Conservation (phyloP, 2,797 vertebrate genomes). For the Miichthys miiuy region DNA sequence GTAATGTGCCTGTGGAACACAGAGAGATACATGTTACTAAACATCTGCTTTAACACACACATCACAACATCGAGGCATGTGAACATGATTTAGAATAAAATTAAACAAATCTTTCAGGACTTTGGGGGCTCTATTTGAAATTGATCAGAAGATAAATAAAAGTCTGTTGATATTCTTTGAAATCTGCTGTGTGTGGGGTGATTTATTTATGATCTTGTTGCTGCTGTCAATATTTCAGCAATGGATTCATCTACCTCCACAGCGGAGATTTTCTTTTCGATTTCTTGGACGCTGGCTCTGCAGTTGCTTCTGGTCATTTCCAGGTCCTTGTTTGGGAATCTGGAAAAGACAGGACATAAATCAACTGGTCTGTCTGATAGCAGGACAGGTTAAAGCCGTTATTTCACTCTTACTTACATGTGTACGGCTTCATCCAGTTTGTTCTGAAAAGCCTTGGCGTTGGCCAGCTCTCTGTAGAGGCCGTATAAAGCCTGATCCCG, state of each 20-base stretch:
- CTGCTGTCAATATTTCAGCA: background rate
- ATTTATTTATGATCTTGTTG: background rate
- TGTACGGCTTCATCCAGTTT: conserved; percentile 73
- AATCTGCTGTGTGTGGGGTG: background rate
- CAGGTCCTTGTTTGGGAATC: conserved; percentile 61
- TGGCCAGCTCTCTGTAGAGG: conserved; percentile 70
- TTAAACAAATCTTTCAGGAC: no score
- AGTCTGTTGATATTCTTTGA: no score
- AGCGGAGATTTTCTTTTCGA: conserved; percentile 70
- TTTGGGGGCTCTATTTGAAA: no score
- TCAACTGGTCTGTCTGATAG: background rate
- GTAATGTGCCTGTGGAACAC: conserved; percentile 81
- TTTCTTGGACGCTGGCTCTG: conserved; percentile 66
- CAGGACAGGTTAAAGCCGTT: background rate
- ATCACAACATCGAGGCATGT: no score
- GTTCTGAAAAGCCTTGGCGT: conserved; percentile 77
- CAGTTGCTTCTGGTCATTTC: conserved; percentile 38
- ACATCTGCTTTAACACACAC: no score
- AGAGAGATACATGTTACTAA: background rate
- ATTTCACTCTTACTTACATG: conserved; percentile 77
- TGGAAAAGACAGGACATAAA: conserved; percentile 39
- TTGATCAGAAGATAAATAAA: no score
- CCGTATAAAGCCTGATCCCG: conserved; percentile 73
- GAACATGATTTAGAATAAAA: no score
- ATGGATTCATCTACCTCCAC: conserved; percentile 65